Conservation (phyloP, 2,888 invertebrate genomes). For the Lycaena phlaeas region DNA sequence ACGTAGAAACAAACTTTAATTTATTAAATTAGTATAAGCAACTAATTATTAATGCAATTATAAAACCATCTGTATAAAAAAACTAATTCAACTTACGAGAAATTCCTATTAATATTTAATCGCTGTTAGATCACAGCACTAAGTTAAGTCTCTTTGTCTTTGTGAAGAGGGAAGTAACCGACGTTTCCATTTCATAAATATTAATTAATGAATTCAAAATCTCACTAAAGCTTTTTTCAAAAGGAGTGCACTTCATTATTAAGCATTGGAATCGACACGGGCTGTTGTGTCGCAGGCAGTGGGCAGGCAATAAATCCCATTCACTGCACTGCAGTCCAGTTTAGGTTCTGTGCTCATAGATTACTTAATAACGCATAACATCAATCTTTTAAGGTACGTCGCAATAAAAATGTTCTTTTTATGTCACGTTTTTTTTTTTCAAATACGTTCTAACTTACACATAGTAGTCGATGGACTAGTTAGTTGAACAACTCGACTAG, state of each 20-base stretch:
- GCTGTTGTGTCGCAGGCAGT: constrained; percentile 25
- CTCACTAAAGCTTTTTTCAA: constrained; percentile 8
- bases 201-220: constrained; percentile 2
- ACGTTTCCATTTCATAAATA: constrained; percentile 6
- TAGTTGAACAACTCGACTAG: no score
- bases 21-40: no score
- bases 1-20: no score
- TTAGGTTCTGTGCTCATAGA: constrained; percentile 5
- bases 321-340: constrained; percentile 9
- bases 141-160: neutral
- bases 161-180: neutral
- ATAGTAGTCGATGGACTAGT: no score
- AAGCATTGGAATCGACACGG: constrained; percentile 39
- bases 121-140: neutral
- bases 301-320: constrained; percentile 37
- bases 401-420: neutral
- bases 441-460: no score
- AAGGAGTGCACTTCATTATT: constrained; percentile 54
- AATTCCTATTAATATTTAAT: constrained; percentile 3
- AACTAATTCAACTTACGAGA: constrained; percentile 4
- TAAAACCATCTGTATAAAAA: no score
- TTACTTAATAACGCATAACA: constrained; percentile 7
- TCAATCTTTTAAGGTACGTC: constrained; percentile 2
- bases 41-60: no score
- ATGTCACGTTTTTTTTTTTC: no score